Evolutionary conservation across 2,113 vertebrate species (phyloP).

Genomic region (Lampris incognitus): DNA sequence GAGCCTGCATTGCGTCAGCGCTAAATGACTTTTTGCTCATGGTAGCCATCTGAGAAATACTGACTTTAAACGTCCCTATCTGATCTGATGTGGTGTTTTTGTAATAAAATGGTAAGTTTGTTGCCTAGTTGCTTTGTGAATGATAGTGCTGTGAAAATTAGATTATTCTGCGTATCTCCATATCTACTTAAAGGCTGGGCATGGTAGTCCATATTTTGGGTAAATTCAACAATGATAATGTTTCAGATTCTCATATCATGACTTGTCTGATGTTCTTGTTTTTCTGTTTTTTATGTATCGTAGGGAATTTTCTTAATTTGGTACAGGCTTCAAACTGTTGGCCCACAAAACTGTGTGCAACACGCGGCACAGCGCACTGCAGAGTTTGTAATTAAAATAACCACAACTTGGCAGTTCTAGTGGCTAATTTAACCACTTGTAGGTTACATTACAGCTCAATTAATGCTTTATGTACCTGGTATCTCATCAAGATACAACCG

Average conservation of each 20-base stretch:
- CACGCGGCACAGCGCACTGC: background rate
- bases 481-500: conserved; percentile 16
- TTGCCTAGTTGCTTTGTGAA: no score
- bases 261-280: background rate
- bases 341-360: background rate
- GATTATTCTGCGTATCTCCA: no score
- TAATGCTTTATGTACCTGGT: conserved; percentile 23
- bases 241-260: background rate
- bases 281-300: background rate
- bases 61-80: no score
- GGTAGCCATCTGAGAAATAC: no score
- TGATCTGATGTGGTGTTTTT: no score
- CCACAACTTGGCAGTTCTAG: background rate
- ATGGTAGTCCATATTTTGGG: no score
- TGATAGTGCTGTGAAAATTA: no score
- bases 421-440: conserved; percentile 12
- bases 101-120: no score
- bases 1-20: no score
- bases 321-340: background rate
- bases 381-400: conserved; percentile 6
- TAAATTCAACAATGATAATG: background rate
- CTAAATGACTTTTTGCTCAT: no score
- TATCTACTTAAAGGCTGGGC: no score
- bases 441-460: conserved; percentile 13
- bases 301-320: conserved; percentile 1